Evolutionary conservation across 2,113 vertebrate species (phyloP).

Genomic region (Menura novaehollandiae): DNA sequence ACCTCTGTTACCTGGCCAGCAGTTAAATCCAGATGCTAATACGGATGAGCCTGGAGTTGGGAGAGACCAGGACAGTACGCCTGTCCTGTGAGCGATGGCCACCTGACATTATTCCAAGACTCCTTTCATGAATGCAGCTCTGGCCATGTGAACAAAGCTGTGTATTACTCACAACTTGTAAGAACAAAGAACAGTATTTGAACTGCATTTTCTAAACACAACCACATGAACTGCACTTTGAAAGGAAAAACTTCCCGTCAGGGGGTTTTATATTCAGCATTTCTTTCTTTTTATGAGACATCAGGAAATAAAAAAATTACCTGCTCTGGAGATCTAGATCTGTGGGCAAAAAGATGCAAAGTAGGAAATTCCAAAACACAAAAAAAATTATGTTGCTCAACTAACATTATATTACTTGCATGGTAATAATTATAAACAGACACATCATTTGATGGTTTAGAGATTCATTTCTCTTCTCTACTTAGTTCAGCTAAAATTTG

Average conservation of each 20-base stretch:
- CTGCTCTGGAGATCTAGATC: not conserved
- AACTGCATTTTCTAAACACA: not conserved
- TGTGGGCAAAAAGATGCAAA: constrained; percentile 27
- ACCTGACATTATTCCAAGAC: not conserved
- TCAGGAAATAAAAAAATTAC: not conserved
- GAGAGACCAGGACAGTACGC: not conserved
- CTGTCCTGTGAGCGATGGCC: not conserved
- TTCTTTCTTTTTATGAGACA: not conserved
- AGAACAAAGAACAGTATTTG: not conserved
- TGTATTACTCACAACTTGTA: not conserved
- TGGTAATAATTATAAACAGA: constrained; percentile 43
- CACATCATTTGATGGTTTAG: not conserved
- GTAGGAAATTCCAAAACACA: constrained; percentile 53
- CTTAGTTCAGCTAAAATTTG: constrained; percentile 31
- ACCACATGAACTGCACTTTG: not conserved
- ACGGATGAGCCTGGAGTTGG: not conserved
- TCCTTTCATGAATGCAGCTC: not conserved
- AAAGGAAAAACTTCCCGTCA: not conserved
- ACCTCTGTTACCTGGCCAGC: not conserved
- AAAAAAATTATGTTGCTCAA: constrained; percentile 35
- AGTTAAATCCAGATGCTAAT: not conserved
- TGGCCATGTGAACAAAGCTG: not conserved
- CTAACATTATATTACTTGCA: constrained; percentile 4
- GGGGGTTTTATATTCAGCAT: not conserved
- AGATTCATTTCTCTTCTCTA: constrained; percentile 9